A percentile compares a stretch with the other conserved stretches of the same genome.
Conservation (phyloP, 2,797 vertebrate species). For the Acipenser oxyrinchus region DNA sequence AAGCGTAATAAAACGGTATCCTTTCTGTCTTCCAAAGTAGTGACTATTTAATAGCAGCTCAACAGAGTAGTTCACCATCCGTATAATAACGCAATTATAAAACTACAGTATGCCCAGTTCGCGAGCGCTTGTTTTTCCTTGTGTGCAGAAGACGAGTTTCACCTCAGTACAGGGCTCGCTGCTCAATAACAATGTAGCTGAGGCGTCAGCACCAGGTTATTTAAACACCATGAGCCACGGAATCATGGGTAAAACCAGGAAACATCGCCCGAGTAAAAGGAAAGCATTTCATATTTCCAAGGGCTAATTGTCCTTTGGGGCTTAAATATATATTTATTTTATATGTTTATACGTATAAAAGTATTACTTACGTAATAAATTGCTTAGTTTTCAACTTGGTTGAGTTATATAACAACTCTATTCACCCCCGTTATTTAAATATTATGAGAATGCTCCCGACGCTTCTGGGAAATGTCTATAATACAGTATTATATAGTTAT, state of each 20-base stretch:
- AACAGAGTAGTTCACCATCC: conserved; percentile 50
- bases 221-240: conserved; percentile 33
- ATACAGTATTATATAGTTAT: too few species aligned
- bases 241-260: conserved; percentile 20
- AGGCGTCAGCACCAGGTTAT: neutral
- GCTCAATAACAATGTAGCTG: neutral
- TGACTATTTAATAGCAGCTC: conserved; percentile 46
- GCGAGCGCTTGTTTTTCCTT: neutral
- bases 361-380: too few species aligned
- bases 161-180: neutral
- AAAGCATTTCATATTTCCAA: neutral
- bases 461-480: too few species aligned
- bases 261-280: neutral
- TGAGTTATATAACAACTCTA: too few species aligned
- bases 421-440: too few species aligned
- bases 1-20: conserved; percentile 30
- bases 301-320: too few species aligned
- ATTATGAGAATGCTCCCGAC: too few species aligned
- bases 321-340: too few species aligned
- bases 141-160: neutral
- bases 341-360: too few species aligned
- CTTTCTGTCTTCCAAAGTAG: conserved; percentile 41
- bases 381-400: too few species aligned
- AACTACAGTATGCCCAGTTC: neutral
- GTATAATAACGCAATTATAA: conserved; percentile 18